Conservation (phyloP, 2,797 vertebrate species). For the Manis javanica region DNA sequence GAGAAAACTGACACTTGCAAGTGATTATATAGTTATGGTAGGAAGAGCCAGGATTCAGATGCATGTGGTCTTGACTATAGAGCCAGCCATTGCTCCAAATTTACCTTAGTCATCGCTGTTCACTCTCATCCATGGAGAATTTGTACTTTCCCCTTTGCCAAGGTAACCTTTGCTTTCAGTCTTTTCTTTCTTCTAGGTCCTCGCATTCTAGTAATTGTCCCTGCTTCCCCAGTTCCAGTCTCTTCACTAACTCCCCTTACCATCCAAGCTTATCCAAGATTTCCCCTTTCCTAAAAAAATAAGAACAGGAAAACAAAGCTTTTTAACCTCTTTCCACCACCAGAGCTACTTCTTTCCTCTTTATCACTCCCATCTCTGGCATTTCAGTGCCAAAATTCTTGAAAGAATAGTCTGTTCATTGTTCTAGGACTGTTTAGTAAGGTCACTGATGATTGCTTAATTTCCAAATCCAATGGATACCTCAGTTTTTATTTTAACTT, state of each 20-base stretch:
- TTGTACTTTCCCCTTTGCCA: slow-evolving; percentile 17
- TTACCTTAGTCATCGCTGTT: not conserved
- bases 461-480: not conserved
- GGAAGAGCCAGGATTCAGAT: slow-evolving; percentile 13
- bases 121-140: slow-evolving; percentile 23
- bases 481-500: slow-evolving; percentile 50
- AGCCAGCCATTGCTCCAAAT: not conserved
- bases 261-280: not conserved
- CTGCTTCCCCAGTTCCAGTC: not conserved
- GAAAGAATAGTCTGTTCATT: slow-evolving; percentile 10
- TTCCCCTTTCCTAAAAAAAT: not conserved
- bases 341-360: slow-evolving; percentile 17
- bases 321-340: not conserved
- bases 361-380: not conserved
- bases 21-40: not conserved
- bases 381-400: slow-evolving; percentile 46
- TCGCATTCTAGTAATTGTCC: slow-evolving; percentile 27
- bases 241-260: not conserved
- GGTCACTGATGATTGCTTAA: slow-evolving; percentile 49
- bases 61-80: not conserved
- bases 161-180: not conserved
- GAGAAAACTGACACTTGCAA: slow-evolving; percentile 6
- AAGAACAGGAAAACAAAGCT: not conserved
- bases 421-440: slow-evolving; percentile 1
- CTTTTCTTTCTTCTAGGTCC: not conserved